Evolutionary conservation across 2,797 vertebrate species (phyloP).

Genomic region (Luscinia luscinia): DNA sequence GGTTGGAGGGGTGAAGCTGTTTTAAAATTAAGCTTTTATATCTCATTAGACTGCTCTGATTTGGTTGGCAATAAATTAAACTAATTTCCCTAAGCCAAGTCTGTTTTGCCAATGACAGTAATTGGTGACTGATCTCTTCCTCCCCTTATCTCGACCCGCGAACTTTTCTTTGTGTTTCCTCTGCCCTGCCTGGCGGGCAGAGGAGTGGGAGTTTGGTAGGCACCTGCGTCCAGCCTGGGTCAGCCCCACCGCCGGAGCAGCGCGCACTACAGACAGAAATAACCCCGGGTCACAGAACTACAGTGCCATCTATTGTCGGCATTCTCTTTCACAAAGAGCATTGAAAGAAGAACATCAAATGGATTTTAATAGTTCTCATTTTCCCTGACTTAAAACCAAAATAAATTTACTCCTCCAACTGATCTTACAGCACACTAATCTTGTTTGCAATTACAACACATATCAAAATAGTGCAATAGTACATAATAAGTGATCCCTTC

Average conservation of each 20-base stretch:
- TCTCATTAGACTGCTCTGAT: neutral
- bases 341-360: neutral
- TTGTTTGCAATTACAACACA: neutral
- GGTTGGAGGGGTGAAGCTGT: neutral
- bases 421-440: neutral
- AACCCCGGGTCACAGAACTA: conserved; percentile 14
- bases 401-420: conserved; percentile 1
- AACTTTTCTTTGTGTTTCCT: neutral
- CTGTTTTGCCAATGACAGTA: neutral
- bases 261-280: neutral
- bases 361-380: neutral
- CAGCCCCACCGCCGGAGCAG: neutral
- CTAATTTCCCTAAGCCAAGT: neutral
- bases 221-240: neutral
- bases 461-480: neutral
- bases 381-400: conserved; percentile 5
- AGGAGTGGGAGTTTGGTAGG: neutral
- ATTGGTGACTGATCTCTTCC: neutral
- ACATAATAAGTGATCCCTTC: neutral
- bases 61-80: neutral
- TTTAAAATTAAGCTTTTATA: neutral
- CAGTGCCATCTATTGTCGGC: conserved; percentile 63
- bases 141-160: neutral
- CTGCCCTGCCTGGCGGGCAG: neutral
- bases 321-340: neutral